Percentiles rank a stretch among this genome's conserved stretches.
These are phyloP conservation scores for Pollachius pollachius DNA, from an alignment of 2,113 vertebrate species.

Conservation along the genomic window DNA sequence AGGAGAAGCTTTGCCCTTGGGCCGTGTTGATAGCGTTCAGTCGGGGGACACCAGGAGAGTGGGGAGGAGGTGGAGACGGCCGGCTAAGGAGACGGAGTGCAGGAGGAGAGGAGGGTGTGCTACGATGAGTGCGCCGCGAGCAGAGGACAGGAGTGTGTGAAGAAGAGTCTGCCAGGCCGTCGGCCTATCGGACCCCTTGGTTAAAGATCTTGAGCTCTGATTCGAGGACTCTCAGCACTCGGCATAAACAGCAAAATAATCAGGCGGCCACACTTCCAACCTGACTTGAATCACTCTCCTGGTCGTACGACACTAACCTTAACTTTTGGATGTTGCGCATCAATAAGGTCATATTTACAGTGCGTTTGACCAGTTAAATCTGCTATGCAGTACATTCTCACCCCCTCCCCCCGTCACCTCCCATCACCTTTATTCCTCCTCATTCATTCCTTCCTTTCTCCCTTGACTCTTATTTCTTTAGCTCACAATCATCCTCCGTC, in stretches of 20 bases:
- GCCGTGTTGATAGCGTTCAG: constrained; percentile 46
- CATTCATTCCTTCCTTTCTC: neutral
- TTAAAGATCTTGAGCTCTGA: constrained; percentile 61
- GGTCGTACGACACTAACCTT: constrained; percentile 3
- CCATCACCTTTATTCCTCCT: neutral
- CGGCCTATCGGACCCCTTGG: constrained; percentile 54
- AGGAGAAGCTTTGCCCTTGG: constrained; percentile 53
- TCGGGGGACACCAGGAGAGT: constrained; percentile 37
- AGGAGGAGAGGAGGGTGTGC: constrained; percentile 22
- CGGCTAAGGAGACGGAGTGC: constrained; percentile 39
- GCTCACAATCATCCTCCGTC: constrained; percentile 20
- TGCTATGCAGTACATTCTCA: neutral
- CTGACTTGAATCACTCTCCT: constrained; percentile 25
- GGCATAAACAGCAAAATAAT: constrained; percentile 71
- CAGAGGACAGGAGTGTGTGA: constrained; percentile 37
- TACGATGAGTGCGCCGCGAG: constrained; percentile 39
- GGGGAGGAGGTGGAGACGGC: constrained; percentile 31
- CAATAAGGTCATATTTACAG: neutral
- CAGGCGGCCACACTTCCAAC: constrained; percentile 44
- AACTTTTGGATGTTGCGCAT: constrained; percentile 12
- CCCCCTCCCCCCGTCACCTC: neutral
- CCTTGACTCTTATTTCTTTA: constrained; percentile 43
- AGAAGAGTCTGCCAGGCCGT: constrained; percentile 51
- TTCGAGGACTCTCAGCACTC: constrained; percentile 66
- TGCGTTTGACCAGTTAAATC: constrained; percentile 25